Evolutionary conservation across 2,797 vertebrate genomes (phyloP), one percentile per base, ranked within the genome.

Genomic region (Xenopus petersii): DNA sequence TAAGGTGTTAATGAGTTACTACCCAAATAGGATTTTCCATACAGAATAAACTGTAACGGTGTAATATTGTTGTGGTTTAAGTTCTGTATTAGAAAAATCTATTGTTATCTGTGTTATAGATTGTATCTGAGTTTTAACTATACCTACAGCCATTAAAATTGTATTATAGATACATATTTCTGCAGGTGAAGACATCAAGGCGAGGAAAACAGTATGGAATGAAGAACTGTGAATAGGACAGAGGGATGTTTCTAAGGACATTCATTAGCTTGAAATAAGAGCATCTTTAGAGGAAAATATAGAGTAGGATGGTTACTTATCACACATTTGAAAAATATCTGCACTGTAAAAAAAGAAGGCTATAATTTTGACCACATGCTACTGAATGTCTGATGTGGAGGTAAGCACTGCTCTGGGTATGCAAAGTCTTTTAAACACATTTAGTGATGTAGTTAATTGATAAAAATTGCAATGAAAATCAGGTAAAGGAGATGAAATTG

Each of bases 171-270:
- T 58, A 63, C 47, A 64, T n/a, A 65, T 74, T 65, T 79, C 67
- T 71, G 64, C 55, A 67, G 26, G 26, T 62, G 16, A 71, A 70
- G 30, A 70, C 42, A 51, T 51, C 49, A 42, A 42, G 72, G 67
- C 60, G 70, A 73, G 71, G 60, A 79, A 74, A 74, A 70, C 77
- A 79, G 65, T 65, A 58, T 26, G 54, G 42, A 70, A 64, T 74
- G 71, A 79, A 71, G 70, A 79, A 70, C 74, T 51, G 69, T 79
- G 61, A 65, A 70, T 79, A 74, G 66, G 46, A 55, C 21, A 65
- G 67, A 65, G 13, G 10, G 24, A 68, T 73, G 54, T 73, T 68
- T 73, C 56, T 68, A 67, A 58, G 70, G 42, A 69, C 60, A 51
- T 73, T 55, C 71, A 78, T 78, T 75, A 65, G 62, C 59, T 67